Percentiles rank a stretch among this genome's conserved stretches.
phyloP scores from a whole-genome alignment of 2,888 invertebrate genomes.

The Elmis aenea region DNA sequence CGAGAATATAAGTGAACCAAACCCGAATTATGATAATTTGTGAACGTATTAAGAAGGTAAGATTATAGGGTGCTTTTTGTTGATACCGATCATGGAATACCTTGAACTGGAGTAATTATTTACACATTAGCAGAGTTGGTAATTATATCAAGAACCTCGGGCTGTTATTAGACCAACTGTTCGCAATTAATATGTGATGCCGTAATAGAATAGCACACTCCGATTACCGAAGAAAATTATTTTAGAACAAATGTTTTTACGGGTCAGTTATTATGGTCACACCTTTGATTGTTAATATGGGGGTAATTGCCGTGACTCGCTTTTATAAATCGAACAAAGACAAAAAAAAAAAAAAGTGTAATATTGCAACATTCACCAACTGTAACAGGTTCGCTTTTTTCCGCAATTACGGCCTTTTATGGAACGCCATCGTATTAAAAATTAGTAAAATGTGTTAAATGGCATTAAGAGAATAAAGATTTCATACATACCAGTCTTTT shows the following conservation, averaged over 20 bases:
- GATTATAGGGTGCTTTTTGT: conserved; percentile 34
- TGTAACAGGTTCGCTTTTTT: too few species aligned
- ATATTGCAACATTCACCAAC: too few species aligned
- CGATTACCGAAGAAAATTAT: not conserved
- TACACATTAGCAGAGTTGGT: conserved; percentile 46
- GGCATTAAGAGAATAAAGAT: too few species aligned
- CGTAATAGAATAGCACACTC: not conserved
- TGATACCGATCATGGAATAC: conserved; percentile 43
- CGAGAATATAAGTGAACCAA: conserved; percentile 23
- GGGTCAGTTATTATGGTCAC: not conserved
- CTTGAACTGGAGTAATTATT: conserved; percentile 46
- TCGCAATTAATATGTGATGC: not conserved
- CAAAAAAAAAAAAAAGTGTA: too few species aligned
- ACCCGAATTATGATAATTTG: conserved; percentile 37
- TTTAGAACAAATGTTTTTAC: not conserved
- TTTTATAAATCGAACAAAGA: too few species aligned
- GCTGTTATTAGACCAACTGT: conserved; percentile 37
- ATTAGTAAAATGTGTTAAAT: too few species aligned
- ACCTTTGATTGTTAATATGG: too few species aligned
- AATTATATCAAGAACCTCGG: conserved; percentile 41
- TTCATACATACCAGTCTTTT: too few species aligned
- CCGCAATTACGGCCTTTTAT: too few species aligned
- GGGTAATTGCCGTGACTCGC: too few species aligned
- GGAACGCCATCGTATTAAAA: too few species aligned
- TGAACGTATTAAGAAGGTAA: conserved; percentile 33